Base-by-base conservation (phyloP, 1,140 invertebrate species). In the Dendrolimus kikuchii region DNA sequence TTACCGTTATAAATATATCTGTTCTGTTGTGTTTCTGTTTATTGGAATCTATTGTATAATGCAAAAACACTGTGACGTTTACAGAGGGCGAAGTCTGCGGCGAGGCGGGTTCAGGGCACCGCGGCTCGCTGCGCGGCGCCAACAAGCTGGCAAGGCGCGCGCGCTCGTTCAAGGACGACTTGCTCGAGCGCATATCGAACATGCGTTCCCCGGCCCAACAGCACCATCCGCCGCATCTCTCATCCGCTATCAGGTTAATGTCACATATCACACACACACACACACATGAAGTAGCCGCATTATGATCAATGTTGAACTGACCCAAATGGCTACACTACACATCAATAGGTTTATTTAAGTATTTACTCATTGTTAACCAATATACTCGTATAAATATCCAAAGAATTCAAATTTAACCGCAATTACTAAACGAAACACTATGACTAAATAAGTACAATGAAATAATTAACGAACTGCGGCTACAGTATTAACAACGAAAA, bases 151-250 rank as follows among this genome's bases (percentile, higher is more conserved):
- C 95, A 42, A 89, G 94, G 55, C 90, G 95, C 53, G 95, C 95
- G 45, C 91, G 95, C 60, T 96, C 95, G 60, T 96, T 97, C 86
- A 96, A 97, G 83, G 95, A 96, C 89, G 95, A 96, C 86, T 92
- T 96, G 69, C 89, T 96, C 70, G 95, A 95, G 76, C 95, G 94
- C 84, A 91, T 96, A 69, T 94, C 93, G 53, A 93, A 95, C 81
- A 96, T 96, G 92, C 91, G 94, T 59, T 93, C 92, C 51, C 93
- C 93, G 6, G 81, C 75, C 54, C 76, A 83, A 67, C 66, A 79
- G 55, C 77, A 81, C 43, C 77, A 82, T 62, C 76, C 80, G 55
- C 74, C 81, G 47, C 79, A 87, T 74, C 80, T 84, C 66, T 73
- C 77, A 23, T 77, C 80, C 7, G 81, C 78, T 66, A 70, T 82